Percentiles rank a stretch among this genome's conserved stretches.
Evolutionary conservation across 2,888 invertebrate species (phyloP).

Genomic region (Phaedon cochleariae): DNA sequence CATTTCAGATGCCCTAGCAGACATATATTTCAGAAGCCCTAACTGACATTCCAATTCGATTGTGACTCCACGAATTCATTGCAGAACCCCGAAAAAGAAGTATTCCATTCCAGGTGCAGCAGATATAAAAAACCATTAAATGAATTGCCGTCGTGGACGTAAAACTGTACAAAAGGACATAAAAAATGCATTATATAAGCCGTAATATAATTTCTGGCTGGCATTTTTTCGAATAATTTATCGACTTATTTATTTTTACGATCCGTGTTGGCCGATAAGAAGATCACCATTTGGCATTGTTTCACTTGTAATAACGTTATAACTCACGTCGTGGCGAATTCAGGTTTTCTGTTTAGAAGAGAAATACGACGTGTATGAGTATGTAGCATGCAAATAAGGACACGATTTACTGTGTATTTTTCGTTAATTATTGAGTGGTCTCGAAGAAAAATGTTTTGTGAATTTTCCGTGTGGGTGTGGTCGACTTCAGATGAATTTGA

Average conservation of each 20-base stretch:
- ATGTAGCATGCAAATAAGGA: slow-evolving; percentile 45
- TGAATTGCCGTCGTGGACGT: neutral
- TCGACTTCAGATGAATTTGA: neutral
- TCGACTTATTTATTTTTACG: slow-evolving; percentile 30
- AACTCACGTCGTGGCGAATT: slow-evolving; percentile 36
- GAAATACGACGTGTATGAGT: slow-evolving; percentile 44
- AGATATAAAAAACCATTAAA: slow-evolving; percentile 1
- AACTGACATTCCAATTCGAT: neutral
- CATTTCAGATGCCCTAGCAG: no score
- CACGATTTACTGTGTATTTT: slow-evolving; percentile 41
- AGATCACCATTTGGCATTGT: slow-evolving; percentile 38
- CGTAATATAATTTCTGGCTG: slow-evolving; percentile 26
- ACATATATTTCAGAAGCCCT: no score
- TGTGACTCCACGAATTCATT: neutral
- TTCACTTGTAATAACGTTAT: slow-evolving; percentile 39
- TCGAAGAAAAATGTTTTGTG: slow-evolving; percentile 17
- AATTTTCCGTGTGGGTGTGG: neutral
- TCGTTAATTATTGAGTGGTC: slow-evolving; percentile 43
- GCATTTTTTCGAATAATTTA: slow-evolving; percentile 25
- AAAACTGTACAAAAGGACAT: slow-evolving; percentile 8
- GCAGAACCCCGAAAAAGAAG: neutral
- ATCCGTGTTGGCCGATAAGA: slow-evolving; percentile 32
- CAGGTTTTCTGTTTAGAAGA: slow-evolving; percentile 42
- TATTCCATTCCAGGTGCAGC: neutral
- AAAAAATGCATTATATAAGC: slow-evolving; percentile 18